A percentile compares a stretch with the other conserved stretches of the same genome.
phyloP scores from a whole-genome alignment of 2,888 invertebrate species.

The Zelleria hepariella region DNA sequence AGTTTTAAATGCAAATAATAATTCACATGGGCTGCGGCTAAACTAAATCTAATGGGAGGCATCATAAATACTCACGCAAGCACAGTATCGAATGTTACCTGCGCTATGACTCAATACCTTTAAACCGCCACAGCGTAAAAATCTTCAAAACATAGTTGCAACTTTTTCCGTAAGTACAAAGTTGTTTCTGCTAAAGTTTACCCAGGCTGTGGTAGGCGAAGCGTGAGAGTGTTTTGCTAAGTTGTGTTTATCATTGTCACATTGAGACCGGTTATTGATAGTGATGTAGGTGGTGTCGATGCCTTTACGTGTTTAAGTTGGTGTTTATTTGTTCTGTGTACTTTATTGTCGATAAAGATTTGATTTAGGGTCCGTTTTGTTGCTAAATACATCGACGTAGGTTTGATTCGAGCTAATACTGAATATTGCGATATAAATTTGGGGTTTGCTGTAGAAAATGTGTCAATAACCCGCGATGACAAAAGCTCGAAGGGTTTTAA shows the following conservation, averaged over 20 bases:
- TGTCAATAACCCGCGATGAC: too few species aligned
- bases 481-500: too few species aligned
- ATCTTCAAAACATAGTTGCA: too few species aligned
- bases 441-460: neutral
- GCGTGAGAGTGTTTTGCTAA: neutral
- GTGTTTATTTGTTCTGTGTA: neutral
- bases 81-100: neutral
- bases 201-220: neutral
- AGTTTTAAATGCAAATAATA: neutral
- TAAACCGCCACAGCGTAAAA: neutral
- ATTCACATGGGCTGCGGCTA: neutral
- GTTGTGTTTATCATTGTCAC: constrained; percentile 27
- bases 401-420: neutral
- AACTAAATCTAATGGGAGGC: neutral
- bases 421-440: neutral
- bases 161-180: too few species aligned
- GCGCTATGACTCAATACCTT: neutral
- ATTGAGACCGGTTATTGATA: constrained; percentile 23
- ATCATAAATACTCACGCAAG: neutral
- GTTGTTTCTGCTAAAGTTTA: too few species aligned
- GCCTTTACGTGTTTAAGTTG: constrained; percentile 30
- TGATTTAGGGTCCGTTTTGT: neutral
- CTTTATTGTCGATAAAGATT: neutral
- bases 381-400: neutral
- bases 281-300: constrained; percentile 35